phyloP scores from a whole-genome alignment of 2,888 invertebrate species.

The Tiliacea citrago region DNA sequence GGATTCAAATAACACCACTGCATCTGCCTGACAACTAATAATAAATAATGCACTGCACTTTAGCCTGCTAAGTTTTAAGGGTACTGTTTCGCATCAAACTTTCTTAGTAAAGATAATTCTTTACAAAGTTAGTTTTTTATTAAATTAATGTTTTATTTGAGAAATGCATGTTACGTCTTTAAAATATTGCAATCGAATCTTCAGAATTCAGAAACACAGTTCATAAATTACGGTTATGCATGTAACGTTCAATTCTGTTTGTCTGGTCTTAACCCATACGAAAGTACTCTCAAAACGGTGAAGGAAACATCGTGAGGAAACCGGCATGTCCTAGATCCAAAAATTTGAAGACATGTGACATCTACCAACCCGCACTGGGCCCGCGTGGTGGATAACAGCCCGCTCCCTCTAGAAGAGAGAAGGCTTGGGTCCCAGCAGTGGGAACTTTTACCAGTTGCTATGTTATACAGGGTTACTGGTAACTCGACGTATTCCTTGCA shows the following conservation, averaged over 20 bases:
- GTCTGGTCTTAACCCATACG: neutral
- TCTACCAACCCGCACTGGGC: no score
- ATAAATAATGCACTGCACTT: constrained; percentile 7
- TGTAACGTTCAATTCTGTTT: neutral
- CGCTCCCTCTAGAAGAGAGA: no score
- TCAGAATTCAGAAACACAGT: neutral
- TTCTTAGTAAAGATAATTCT: neutral
- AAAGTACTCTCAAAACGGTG: neutral
- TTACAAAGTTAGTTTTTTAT: neutral
- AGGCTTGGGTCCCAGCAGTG: no score
- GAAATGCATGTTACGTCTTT: neutral
- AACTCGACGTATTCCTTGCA: no score
- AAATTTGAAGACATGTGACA: no score
- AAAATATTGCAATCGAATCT: neutral
- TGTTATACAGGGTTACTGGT: no score
- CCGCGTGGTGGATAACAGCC: no score
- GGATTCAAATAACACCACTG: constrained; percentile 11
- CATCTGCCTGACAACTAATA: constrained; percentile 30
- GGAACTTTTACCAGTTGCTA: neutral
- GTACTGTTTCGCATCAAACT: neutral
- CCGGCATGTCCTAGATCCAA: no score
- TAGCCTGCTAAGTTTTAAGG: neutral
- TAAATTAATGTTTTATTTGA: neutral
- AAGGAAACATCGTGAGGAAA: no score
- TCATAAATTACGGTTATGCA: neutral